Percentiles rank a stretch among this genome's conserved stretches.
phyloP scores from a whole-genome alignment of 2,888 invertebrate genomes.

The Leucania comma region DNA sequence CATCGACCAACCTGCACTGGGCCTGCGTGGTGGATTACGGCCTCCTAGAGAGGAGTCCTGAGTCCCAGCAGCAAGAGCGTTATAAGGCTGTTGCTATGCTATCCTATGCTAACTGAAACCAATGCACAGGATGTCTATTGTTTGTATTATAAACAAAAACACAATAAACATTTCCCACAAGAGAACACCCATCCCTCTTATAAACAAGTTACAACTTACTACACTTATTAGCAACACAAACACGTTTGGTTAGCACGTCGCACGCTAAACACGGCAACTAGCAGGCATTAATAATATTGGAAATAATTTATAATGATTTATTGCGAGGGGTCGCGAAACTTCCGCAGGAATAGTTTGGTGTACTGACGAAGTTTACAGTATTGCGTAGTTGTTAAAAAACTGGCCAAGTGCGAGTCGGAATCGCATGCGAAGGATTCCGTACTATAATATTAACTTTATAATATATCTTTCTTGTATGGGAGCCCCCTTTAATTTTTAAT shows the following conservation, averaged over 20 bases:
- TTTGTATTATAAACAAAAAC: neutral
- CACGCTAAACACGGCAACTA: constrained; percentile 64
- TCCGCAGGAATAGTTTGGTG: neutral
- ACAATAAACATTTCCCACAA: neutral
- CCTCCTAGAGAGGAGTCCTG: no score
- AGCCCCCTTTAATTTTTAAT: no score
- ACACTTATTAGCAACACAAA: constrained; percentile 59
- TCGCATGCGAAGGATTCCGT: no score
- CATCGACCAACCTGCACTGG: no score
- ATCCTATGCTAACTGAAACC: no score
- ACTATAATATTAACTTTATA: no score
- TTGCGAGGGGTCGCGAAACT: constrained; percentile 50
- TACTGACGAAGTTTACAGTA: neutral
- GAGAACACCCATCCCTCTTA: neutral
- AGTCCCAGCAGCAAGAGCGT: no score
- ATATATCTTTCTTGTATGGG: no score
- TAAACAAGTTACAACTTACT: constrained; percentile 3
- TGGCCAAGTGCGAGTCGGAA: no score
- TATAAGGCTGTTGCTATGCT: no score
- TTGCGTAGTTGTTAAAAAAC: neutral
- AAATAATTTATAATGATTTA: constrained; percentile 78
- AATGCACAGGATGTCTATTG: neutral
- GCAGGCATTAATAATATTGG: constrained; percentile 75
- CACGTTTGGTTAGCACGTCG: constrained; percentile 57
- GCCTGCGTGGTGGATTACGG: no score